Evolutionary conservation across 1,140 invertebrate genomes (phyloP).

Genomic region (Batillaria attramentaria): DNA sequence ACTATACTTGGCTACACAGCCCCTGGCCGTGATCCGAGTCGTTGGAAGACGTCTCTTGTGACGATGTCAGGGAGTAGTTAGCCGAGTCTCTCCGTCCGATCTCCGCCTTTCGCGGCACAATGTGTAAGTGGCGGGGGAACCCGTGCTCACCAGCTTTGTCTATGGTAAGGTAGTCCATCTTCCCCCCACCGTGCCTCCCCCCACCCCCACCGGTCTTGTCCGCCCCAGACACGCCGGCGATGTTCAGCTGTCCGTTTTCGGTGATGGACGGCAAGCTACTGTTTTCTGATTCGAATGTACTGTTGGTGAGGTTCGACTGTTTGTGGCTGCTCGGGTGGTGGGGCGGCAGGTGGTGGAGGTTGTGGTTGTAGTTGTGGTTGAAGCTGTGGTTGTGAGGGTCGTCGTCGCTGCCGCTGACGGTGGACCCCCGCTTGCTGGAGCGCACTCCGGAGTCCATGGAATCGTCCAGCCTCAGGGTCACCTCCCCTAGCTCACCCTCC

Average conservation of each 20-base stretch:
- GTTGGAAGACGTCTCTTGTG: slow-evolving; percentile 59
- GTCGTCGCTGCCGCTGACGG: slow-evolving; percentile 20
- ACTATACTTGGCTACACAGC: slow-evolving; percentile 58
- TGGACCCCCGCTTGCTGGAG: slow-evolving; percentile 3
- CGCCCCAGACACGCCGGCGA: neutral
- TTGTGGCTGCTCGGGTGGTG: neutral
- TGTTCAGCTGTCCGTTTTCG: slow-evolving; percentile 21
- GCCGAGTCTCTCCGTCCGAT: slow-evolving; percentile 57
- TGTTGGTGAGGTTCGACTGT: neutral
- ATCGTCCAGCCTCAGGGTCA: slow-evolving; percentile 23
- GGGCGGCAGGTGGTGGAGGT: neutral
- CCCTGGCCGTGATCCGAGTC: slow-evolving; percentile 56
- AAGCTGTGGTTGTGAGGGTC: too few species aligned
- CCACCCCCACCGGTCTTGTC: neutral
- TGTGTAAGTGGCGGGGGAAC: slow-evolving; percentile 37
- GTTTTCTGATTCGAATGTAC: neutral
- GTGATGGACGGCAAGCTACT: slow-evolving; percentile 10
- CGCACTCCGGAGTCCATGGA: neutral
- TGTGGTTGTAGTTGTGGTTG: neutral
- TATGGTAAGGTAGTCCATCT: slow-evolving; percentile 22
- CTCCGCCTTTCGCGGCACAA: slow-evolving; percentile 38
- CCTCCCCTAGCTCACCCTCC: slow-evolving; percentile 24
- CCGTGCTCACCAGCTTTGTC: slow-evolving; percentile 37
- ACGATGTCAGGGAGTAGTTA: slow-evolving; percentile 60
- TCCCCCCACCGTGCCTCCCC: neutral